Base-by-base conservation (phyloP, 2,888 invertebrate genomes). In the Andrena praecox region DNA sequence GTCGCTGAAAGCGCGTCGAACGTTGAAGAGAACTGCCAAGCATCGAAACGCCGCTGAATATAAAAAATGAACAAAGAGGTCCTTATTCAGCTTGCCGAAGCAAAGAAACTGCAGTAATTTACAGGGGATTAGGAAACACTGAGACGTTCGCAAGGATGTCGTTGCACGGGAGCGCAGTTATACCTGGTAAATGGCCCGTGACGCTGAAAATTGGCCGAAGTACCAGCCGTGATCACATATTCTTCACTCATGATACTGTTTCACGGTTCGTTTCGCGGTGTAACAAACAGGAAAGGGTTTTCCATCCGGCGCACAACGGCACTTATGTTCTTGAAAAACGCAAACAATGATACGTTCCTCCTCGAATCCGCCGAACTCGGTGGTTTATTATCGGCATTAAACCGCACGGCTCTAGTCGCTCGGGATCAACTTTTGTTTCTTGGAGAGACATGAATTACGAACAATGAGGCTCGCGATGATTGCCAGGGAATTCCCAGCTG, bases 51-150 rank as follows among this genome's bases (percentile, higher is more conserved):
- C 5, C 3, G 24, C 7, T 12, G 56, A 56, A 35, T 50, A 50
- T 16, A 35, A 60, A 35, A 64, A 73, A 77, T 20, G 42, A 10
- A 42, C 73, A 48, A 81, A 60, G 59, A 69, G 64, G 80, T 59
- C 10, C 27, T 52, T 42, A 29, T 69, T 33, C 31, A 27, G n/a
- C n/a, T 27, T 16, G 16, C 6, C 8, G 20, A 27, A 29, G 4
- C 7, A 12, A 48, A 24, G 48, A 54, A 66, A 69, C 29, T 42
- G 27, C 12, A 29, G 24, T 24, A 80, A 80, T 81, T 62, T 62
- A 66, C 66, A 54, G 27, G 27, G 24, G 63, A 73, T 68, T 24
- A 24, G 56, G 12, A 50, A 50, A 35, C 56, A n/a, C 33, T 33
- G 33, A 54, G 24, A 20, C 56, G 10, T 4, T 7, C 24, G 20